These are phyloP conservation scores for Polyodon spathula DNA, from an alignment of 2,113 vertebrate species.

Conservation along the genomic window DNA sequence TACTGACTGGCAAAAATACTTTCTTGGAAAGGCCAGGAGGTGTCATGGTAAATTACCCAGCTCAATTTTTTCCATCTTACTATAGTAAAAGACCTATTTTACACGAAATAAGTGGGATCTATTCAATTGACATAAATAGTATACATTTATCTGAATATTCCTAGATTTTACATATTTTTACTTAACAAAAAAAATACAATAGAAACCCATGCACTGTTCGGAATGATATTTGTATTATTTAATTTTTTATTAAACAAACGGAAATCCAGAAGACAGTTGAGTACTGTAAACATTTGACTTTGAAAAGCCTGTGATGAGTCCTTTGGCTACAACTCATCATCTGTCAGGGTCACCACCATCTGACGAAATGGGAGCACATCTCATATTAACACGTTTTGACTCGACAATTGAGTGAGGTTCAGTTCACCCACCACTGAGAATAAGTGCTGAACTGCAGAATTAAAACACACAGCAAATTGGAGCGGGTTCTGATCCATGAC, in stretches of 20 bases:
- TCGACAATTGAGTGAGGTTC: not conserved
- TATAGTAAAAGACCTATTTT: not conserved
- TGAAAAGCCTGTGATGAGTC: too few species aligned
- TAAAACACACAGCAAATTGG: not conserved
- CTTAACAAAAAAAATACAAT: not conserved
- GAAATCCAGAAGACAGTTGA: too few species aligned
- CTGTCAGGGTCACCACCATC: not conserved
- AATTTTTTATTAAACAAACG: not conserved
- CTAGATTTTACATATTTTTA: not conserved
- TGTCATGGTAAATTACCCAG: not conserved
- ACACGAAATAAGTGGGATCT: too few species aligned
- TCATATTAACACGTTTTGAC: conserved; percentile 12
- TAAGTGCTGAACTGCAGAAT: conserved; percentile 10
- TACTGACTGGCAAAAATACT: not conserved
- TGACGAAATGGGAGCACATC: not conserved
- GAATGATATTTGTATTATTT: not conserved
- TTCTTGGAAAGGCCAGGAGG: not conserved
- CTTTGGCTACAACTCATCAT: not conserved
- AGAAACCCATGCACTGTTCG: not conserved
- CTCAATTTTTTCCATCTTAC: not conserved
- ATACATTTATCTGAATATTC: too few species aligned
- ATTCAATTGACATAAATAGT: not conserved
- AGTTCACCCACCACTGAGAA: not conserved
- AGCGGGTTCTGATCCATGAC: not conserved
- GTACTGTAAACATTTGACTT: too few species aligned